Evolutionary conservation across 2,113 vertebrate species (phyloP).

Genomic region (Promerops cafer): DNA sequence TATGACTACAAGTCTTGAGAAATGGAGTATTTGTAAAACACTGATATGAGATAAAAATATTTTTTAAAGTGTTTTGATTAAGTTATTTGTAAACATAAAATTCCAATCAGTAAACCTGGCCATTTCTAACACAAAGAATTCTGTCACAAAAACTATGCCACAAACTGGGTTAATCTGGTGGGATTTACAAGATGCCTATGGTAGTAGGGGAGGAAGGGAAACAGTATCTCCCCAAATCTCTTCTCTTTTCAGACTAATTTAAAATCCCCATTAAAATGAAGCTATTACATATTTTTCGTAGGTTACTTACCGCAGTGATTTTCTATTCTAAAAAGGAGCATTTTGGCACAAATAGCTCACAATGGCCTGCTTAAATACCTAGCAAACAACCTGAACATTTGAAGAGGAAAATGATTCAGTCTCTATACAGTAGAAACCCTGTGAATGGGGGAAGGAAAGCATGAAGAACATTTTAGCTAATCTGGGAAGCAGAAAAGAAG

Average conservation of each 20-base stretch:
- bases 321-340: background rate
- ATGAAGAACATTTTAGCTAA: background rate
- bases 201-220: background rate
- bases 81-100: background rate
- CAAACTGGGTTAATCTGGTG: background rate
- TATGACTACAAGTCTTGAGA: background rate
- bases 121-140: background rate
- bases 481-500: background rate
- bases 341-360: background rate
- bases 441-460: background rate
- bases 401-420: background rate
- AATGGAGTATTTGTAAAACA: background rate
- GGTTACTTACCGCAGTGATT: background rate
- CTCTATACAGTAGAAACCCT: background rate
- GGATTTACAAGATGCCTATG: background rate
- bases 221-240: background rate
- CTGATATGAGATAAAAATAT: background rate
- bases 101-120: background rate
- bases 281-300: background rate
- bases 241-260: background rate
- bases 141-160: background rate
- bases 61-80: background rate
- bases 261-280: background rate
- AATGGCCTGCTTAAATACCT: background rate
- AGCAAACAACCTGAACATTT: background rate